Evolutionary conservation across 2,888 invertebrate species (phyloP), one percentile per base, ranked within the genome.

Genomic region (Calameuta filiformis): DNA sequence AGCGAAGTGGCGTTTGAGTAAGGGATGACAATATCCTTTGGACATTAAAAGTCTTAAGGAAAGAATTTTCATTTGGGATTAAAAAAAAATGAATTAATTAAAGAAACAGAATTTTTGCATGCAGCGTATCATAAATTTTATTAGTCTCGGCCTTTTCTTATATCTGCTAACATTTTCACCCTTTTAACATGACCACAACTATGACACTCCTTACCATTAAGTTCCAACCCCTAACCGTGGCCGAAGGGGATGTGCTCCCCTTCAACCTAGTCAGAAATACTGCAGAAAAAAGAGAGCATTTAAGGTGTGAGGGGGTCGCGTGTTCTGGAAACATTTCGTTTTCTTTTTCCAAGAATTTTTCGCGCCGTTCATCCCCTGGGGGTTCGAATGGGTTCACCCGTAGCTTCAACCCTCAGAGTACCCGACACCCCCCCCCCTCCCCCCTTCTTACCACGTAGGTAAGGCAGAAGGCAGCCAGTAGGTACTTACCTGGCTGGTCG

Each of bases 321-420:
- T 82, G 81, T 3, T 37, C 56, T 12, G 69, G 75, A 78, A 78
- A 68, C 79, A 75, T 82, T 82, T 79, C 35, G 77, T 79, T 81
- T 74, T 76, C 73, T 30, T 56, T n/a, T 69, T 35, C 73, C 76
- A 73, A 76, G 77, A 80, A 82, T 82, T 77, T 76, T 73, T 71
- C 56, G 23, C 23, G 56, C 23, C 56, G 23, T 56, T 15, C 56
- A 56, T 23, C 56, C 23, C 56, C 56, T 23, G 23, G 23, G 23
- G 56, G 9, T 6, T 56, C 56, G 56, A 56, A 6, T 9, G 2
- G 56, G 23, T 56, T 9, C 23, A 9, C 9, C 56, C 56, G 23
- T 23, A 15, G 56, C 23, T 56, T 56, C 56, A 56, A 56, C 56
- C 56, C 9, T 9, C 56, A 2, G 23, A 2, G 9, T 9, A 56